These are phyloP conservation scores for Aradus depressus DNA, from an alignment of 2,888 invertebrate species.

Conservation along the genomic window DNA sequence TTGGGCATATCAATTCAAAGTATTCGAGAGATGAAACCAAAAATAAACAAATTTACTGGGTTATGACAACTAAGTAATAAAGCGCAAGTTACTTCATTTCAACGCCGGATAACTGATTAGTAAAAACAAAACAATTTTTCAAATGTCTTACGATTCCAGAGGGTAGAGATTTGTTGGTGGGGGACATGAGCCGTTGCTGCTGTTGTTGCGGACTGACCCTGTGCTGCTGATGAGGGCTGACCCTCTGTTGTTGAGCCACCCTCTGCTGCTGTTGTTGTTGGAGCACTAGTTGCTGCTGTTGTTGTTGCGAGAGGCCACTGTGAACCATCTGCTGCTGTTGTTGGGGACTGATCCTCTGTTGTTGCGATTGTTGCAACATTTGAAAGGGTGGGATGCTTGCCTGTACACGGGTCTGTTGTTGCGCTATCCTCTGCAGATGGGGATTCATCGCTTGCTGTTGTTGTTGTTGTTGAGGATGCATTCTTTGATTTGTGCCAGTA, in stretches of 20 bases:
- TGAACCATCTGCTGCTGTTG: slow-evolving; percentile 2
- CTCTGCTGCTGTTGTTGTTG: neutral
- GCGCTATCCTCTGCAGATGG: neutral
- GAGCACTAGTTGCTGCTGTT: neutral
- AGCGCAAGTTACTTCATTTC: no score
- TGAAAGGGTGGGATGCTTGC: neutral
- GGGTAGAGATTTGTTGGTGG: no score
- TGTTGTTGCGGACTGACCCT: slow-evolving; percentile 3
- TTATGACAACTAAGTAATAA: no score
- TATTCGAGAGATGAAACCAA: no score
- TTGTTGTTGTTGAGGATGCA: neutral
- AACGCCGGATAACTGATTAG: no score
- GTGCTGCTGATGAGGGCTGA: neutral
- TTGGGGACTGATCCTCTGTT: neutral
- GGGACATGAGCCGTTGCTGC: neutral
- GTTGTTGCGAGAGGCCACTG: neutral
- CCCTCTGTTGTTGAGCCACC: neutral
- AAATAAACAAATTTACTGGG: no score
- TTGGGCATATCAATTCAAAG: no score
- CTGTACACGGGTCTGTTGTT: neutral
- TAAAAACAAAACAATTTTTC: no score
- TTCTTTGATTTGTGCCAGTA: neutral
- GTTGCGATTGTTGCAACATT: slow-evolving; percentile 21
- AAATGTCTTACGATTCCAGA: no score
- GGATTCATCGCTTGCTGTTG: slow-evolving; percentile 1